Evolutionary conservation across 2,888 invertebrate species (phyloP).

Genomic region (Melanotus villosus): DNA sequence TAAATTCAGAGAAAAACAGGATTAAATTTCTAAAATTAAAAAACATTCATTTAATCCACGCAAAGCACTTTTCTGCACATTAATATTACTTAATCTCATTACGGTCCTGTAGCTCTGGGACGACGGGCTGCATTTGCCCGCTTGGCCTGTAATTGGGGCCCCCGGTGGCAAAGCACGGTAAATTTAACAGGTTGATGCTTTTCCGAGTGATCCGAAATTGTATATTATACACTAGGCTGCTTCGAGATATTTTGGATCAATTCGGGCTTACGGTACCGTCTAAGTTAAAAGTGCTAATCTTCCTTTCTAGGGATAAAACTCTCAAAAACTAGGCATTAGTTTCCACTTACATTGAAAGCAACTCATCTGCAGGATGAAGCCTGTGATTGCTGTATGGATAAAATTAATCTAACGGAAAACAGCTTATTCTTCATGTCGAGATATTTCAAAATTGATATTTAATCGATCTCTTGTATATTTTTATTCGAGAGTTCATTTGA

Average conservation of each 20-base stretch:
- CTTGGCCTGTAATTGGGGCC: conserved; percentile 52
- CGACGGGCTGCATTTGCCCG: conserved; percentile 34
- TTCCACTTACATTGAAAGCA: conserved; percentile 26
- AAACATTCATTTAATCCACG: too few species aligned
- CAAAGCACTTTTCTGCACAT: background rate
- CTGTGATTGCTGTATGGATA: conserved; percentile 1
- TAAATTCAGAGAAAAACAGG: too few species aligned
- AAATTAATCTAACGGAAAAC: conserved; percentile 11
- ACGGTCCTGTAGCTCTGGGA: conserved; percentile 17
- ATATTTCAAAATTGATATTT: too few species aligned
- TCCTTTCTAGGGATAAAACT: conserved; percentile 9
- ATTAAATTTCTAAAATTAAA: too few species aligned
- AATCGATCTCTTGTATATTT: too few species aligned
- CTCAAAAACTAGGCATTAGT: conserved; percentile 11
- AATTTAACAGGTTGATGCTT: conserved; percentile 59
- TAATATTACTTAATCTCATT: conserved; percentile 14
- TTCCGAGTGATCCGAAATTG: conserved; percentile 57
- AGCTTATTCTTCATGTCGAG: too few species aligned
- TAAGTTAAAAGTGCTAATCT: conserved; percentile 29
- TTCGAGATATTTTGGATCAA: conserved; percentile 43
- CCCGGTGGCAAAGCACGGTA: conserved; percentile 52
- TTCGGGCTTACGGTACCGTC: conserved; percentile 28
- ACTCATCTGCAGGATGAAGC: conserved; percentile 17
- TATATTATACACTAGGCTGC: conserved; percentile 54
- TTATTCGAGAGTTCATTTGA: too few species aligned